Evolutionary conservation across 2,113 vertebrate genomes (phyloP).

Genomic region (Anthoscopus minutus): DNA sequence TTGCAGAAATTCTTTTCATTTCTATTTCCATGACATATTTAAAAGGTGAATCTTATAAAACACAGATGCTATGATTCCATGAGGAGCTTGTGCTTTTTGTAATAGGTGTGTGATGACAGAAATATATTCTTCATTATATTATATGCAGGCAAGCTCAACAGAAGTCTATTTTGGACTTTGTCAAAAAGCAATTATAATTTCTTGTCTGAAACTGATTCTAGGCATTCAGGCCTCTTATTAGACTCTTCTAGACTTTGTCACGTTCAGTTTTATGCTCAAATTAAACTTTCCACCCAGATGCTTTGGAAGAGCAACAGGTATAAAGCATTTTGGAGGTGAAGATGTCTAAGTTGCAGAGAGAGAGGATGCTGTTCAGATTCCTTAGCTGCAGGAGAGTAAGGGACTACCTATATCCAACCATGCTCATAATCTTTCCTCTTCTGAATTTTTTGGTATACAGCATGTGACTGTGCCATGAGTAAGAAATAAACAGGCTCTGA

Average conservation of each 20-base stretch:
- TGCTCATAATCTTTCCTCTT: background rate
- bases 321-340: background rate
- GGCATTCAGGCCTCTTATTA: background rate
- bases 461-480: background rate
- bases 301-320: background rate
- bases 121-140: background rate
- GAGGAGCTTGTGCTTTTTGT: background rate
- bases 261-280: background rate
- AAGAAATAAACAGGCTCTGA: background rate
- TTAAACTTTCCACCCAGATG: background rate
- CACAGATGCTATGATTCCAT: background rate
- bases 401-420: background rate
- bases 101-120: background rate
- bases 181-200: background rate
- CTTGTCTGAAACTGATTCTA: background rate
- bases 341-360: background rate
- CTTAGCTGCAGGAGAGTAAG: background rate
- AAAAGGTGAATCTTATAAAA: slow-evolving; percentile 12
- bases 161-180: background rate
- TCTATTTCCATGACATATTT: background rate
- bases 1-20: background rate
- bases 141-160: background rate
- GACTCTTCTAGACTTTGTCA: background rate
- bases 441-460: background rate
- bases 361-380: background rate